Evolutionary conservation across 1,140 invertebrate species (phyloP), one percentile per base, ranked within the genome.

Genomic region (Portunus trituberculatus): DNA sequence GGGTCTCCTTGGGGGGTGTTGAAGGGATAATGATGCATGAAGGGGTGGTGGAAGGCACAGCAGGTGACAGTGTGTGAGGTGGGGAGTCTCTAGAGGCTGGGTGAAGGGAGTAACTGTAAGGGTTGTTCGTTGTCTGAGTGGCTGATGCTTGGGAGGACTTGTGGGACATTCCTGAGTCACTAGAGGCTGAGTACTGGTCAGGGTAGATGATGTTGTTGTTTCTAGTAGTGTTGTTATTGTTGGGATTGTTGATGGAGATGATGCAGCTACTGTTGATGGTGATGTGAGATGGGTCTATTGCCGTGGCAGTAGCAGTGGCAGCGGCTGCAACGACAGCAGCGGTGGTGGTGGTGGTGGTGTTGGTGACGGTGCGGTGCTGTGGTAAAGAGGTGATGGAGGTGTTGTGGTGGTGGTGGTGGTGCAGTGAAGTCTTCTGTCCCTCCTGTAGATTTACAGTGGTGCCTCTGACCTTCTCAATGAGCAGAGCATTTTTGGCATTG

Each of bases 211-310:
- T 92, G 46, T 95, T 95, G 82, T 95, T 95, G 39, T 95, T 95
- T 88, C 92, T 92, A 67, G 87, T 95, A 32, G 94, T 67, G 76
- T 92, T 92, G 67, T 94, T 94, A 76, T 95, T 95, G 87, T 95
- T 95, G 83, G 94, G 91, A 46, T 95, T 95, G 76, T 95, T 95
- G 59, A 95, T 91, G 88, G 82, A 92, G 86, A 95, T 93, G 52
- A 95, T 95, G 87, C 94, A 95, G 83, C 91, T 95, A 48, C 94
- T 92, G 87, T 95, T 95, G 76, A 95, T 39, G 45, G 94, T 95
- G 45, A 95, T 89, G 87, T 92, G 91, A 32, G 91, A 95, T 28
- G 91, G 48, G 32, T 48, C 67, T 76, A 76, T 76, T 7, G 67
- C 67, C 6, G 67, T 76, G 67, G 20, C 67, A 1, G n/a, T n/a